Conservation (phyloP, 2,888 invertebrate species). For the Xanthia togata region DNA sequence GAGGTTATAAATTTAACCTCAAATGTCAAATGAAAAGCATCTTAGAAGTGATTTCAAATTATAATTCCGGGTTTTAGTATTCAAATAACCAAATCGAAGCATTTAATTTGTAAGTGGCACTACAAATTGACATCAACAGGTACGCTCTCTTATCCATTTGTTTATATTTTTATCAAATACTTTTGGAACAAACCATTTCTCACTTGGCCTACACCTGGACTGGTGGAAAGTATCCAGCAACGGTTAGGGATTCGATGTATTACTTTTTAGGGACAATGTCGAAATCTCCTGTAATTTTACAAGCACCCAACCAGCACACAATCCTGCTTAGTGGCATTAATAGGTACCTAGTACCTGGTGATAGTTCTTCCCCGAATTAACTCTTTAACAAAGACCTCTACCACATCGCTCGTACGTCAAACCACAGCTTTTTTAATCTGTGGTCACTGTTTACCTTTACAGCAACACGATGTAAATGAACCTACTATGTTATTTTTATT, state of each 20-base stretch:
- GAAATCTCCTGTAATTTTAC: not conserved
- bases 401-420: constrained; percentile 29
- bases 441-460: constrained; percentile 25
- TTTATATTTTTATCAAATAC: not conserved
- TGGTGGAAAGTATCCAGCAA: no score
- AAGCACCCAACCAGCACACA: not conserved
- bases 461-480: not conserved
- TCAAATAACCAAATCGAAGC: no score
- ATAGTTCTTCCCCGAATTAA: constrained; percentile 24
- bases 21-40: not conserved
- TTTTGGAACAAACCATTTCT: not conserved
- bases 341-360: not conserved
- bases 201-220: not conserved
- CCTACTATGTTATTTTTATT: constrained; percentile 1
- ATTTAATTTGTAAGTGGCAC: not conserved
- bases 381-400: not conserved
- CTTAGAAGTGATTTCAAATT: no score
- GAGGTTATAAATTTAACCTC: not conserved
- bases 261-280: not conserved
- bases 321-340: not conserved
- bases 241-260: no score
- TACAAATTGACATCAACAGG: not conserved
- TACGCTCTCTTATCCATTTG: not conserved
- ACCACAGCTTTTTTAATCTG: constrained; percentile 33
- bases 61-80: no score